Evolutionary conservation across 2,888 invertebrate genomes (phyloP).

Genomic region (Netelia virgata): DNA sequence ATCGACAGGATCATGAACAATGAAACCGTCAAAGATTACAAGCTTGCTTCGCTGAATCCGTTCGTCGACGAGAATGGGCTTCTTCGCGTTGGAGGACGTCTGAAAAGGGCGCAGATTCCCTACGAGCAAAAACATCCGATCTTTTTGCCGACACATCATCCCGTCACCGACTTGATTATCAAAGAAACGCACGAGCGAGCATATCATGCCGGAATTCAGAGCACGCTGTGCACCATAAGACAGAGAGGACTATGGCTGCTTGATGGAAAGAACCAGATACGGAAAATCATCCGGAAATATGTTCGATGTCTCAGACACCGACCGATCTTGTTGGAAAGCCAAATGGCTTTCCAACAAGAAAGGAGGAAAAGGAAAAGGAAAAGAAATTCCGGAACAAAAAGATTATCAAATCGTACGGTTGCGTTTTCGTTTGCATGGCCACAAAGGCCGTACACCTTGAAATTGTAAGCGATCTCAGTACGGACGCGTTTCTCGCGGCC

Average conservation of each 20-base stretch:
- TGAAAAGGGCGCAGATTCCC: slow-evolving; percentile 23
- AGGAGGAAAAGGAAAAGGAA: no score
- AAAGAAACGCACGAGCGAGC: slow-evolving; percentile 39
- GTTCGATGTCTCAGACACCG: slow-evolving; percentile 46
- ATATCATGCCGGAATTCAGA: slow-evolving; percentile 57
- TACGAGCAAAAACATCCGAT: background rate
- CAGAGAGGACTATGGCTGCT: slow-evolving; percentile 56
- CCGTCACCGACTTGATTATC: slow-evolving; percentile 60
- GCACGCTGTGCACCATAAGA: slow-evolving; percentile 45
- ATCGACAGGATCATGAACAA: slow-evolving; percentile 45
- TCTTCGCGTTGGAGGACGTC: slow-evolving; percentile 59
- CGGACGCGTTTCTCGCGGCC: slow-evolving; percentile 50
- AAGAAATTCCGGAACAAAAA: slow-evolving; percentile 27
- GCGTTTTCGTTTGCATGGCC: slow-evolving; percentile 33
- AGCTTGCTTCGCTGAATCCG: slow-evolving; percentile 50
- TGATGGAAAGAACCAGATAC: slow-evolving; percentile 48
- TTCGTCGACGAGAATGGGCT: slow-evolving; percentile 48
- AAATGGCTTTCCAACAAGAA: no score
- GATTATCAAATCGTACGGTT: slow-evolving; percentile 40
- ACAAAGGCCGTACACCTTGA: slow-evolving; percentile 26
- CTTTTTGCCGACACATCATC: slow-evolving; percentile 48
- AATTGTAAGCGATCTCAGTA: background rate
- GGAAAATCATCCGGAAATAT: slow-evolving; percentile 40
- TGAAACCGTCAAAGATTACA: slow-evolving; percentile 32
- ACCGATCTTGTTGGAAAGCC: slow-evolving; percentile 27